A percentile compares a stretch with the other conserved stretches of the same genome.
These are phyloP conservation scores for Hirtodrosophila histrioides DNA, from an alignment of 2,888 invertebrate species.

Conservation along the genomic window DNA sequence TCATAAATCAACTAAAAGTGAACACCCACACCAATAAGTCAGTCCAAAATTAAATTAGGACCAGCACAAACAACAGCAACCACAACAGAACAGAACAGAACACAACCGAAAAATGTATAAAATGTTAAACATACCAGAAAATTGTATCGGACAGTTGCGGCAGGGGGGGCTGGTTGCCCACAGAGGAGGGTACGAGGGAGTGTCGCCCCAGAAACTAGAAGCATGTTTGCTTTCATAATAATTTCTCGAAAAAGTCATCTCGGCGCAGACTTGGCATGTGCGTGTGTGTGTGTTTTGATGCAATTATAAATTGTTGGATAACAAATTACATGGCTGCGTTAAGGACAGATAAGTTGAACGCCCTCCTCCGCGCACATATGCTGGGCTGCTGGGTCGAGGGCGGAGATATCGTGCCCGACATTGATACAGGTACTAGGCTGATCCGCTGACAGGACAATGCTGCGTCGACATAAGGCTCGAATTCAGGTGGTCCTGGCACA, in stretches of 20 bases:
- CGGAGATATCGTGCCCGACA: conserved; percentile 42
- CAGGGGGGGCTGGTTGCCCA: conserved; percentile 9
- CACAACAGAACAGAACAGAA: conserved; percentile 36
- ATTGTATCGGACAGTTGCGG: conserved; percentile 71
- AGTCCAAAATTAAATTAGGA: conserved; percentile 69
- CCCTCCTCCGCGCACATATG: conserved; percentile 61
- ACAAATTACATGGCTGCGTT: conserved; percentile 72
- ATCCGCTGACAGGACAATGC: conserved; percentile 56
- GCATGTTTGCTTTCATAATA: conserved; percentile 66
- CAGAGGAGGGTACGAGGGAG: conserved; percentile 8
- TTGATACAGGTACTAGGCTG: conserved; percentile 68
- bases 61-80: conserved; percentile 45
- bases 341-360: conserved; percentile 32
- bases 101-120: conserved; percentile 64
- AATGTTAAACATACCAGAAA: conserved; percentile 78
- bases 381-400: conserved; percentile 43
- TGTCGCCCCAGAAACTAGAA: conserved; percentile 45
- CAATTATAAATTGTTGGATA: conserved; percentile 80
- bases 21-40: conserved; percentile 43
- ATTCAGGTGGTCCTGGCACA: conserved; percentile 49
- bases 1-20: conserved; percentile 71
- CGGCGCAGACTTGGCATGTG: conserved; percentile 47
- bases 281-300: conserved; percentile 69
- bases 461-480: conserved; percentile 22
- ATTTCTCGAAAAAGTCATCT: conserved; percentile 35